Percentiles rank a stretch among this genome's conserved stretches.
phyloP scores from a whole-genome alignment of 2,113 vertebrate species.

The Periophthalmus modestus region DNA sequence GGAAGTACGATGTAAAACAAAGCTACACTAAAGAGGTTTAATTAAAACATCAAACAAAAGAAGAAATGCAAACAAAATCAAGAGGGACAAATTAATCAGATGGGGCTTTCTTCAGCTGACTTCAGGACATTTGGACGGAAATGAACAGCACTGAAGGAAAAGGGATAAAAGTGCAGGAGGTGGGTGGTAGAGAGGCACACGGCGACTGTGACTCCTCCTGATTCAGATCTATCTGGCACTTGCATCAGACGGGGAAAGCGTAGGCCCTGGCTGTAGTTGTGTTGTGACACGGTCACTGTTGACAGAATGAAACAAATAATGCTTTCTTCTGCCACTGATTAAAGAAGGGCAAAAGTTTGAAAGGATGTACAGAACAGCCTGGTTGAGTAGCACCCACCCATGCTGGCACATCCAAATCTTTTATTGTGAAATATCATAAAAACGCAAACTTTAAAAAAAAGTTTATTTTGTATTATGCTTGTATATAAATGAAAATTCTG shows the following conservation, averaged over 20 bases:
- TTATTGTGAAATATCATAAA: slow-evolving; percentile 23
- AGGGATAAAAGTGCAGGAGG: slow-evolving; percentile 62
- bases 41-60: slow-evolving; percentile 76
- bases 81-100: slow-evolving; percentile 76
- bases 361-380: slow-evolving; percentile 51
- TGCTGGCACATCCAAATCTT: slow-evolving; percentile 1
- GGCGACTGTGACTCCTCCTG: slow-evolving; percentile 51
- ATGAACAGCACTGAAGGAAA: slow-evolving; percentile 73
- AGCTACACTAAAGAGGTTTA: slow-evolving; percentile 65
- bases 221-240: slow-evolving; percentile 67
- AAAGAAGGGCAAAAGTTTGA: slow-evolving; percentile 70
- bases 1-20: slow-evolving; percentile 74
- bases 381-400: slow-evolving; percentile 31
- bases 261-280: slow-evolving; percentile 58
- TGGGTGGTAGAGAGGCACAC: slow-evolving; percentile 45
- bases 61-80: slow-evolving; percentile 75
- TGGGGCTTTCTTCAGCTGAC: slow-evolving; percentile 54
- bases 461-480: slow-evolving; percentile 67
- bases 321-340: slow-evolving; percentile 77
- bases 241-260: slow-evolving; percentile 71
- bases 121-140: slow-evolving; percentile 68
- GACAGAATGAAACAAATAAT: slow-evolving; percentile 77
- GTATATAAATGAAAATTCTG: slow-evolving; percentile 33
- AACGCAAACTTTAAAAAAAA: slow-evolving; percentile 31
- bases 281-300: slow-evolving; percentile 52